These are phyloP conservation scores for Hozukius guyotensis DNA, from an alignment of 2,797 vertebrate species.

Conservation along the genomic window DNA sequence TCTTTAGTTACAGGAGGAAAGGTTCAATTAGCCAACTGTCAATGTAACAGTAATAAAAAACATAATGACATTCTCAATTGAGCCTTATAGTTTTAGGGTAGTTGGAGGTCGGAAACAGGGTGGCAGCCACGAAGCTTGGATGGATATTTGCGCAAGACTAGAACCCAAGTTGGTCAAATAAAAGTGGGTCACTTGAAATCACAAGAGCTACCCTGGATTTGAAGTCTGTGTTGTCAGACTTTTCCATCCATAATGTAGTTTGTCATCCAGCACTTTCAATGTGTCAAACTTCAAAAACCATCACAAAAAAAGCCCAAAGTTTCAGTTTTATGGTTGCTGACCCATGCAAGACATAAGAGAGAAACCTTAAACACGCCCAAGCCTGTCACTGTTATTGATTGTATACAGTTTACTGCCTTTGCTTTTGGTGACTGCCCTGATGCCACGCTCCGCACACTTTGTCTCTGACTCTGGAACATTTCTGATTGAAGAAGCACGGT, in stretches of 20 bases:
- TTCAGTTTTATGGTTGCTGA: neutral
- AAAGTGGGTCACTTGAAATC: neutral
- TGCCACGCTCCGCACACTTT: neutral
- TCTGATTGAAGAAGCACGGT: neutral
- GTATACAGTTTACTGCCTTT: constrained; percentile 1
- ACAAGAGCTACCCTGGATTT: constrained; percentile 8
- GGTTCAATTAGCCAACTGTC: neutral
- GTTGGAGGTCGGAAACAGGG: neutral
- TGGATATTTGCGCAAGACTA: neutral
- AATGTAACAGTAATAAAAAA: neutral
- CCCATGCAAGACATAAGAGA: neutral
- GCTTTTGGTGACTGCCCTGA: neutral
- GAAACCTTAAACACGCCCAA: neutral
- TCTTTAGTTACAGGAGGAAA: neutral
- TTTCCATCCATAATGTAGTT: neutral
- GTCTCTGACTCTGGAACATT: neutral
- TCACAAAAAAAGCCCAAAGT: neutral
- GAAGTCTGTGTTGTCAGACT: neutral
- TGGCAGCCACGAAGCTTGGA: neutral
- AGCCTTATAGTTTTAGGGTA: neutral
- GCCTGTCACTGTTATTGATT: constrained; percentile 24
- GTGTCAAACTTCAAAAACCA: constrained; percentile 10
- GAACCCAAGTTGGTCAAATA: neutral
- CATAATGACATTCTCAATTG: neutral
- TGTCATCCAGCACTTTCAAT: constrained; percentile 8